A percentile compares a stretch with the other conserved stretches of the same genome.
These are phyloP conservation scores for Lagopus leucura DNA, from an alignment of 2,113 vertebrate species.

Conservation along the genomic window DNA sequence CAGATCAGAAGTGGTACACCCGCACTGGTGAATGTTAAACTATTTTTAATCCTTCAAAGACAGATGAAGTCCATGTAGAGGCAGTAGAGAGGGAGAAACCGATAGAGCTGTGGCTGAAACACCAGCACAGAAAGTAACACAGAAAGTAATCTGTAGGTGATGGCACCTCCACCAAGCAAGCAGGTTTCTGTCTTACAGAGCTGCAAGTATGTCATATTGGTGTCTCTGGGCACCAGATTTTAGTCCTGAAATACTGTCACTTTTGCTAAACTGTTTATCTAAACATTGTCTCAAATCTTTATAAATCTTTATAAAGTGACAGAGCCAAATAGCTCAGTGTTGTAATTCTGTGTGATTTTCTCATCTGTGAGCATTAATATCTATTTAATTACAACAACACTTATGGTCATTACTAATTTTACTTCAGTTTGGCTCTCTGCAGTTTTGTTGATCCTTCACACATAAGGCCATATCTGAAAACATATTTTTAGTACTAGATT, in stretches of 20 bases:
- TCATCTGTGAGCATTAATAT: background rate
- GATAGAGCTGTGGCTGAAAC: background rate
- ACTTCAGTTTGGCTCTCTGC: background rate
- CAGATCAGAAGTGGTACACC: background rate
- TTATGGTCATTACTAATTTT: background rate
- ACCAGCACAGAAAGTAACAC: background rate
- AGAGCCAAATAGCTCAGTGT: background rate
- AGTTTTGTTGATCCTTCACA: background rate
- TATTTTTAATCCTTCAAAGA: background rate
- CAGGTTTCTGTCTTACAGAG: background rate
- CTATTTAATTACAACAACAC: background rate
- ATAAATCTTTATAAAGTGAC: background rate
- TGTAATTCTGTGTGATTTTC: background rate
- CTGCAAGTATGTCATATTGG: background rate
- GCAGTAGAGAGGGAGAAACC: background rate
- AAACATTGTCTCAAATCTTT: background rate
- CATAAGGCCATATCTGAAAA: background rate
- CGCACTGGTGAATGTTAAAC: background rate
- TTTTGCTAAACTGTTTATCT: background rate
- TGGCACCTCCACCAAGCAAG: fast-evolving
- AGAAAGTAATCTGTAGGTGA: background rate
- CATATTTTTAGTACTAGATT: background rate
- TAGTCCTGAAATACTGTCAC: background rate
- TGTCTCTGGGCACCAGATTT: background rate
- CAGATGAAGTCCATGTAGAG: background rate